Base-by-base conservation (phyloP, 2,888 invertebrate species). In the Protodeltote pygarga region DNA sequence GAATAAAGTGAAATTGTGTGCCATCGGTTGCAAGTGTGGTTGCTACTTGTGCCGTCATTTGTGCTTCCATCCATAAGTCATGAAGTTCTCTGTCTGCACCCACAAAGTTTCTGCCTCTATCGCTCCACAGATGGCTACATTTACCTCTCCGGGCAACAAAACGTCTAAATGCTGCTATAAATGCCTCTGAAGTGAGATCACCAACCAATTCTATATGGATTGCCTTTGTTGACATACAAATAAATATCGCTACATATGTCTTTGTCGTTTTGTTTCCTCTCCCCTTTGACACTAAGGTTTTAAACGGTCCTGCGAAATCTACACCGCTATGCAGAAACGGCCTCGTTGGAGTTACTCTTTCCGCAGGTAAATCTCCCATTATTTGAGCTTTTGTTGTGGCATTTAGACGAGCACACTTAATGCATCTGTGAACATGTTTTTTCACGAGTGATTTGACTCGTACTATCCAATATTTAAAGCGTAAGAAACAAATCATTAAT, bases 1-100 rank as follows among this genome's bases (percentile, higher is more conserved):
- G 38, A 5, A 29, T 38, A 8, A 29, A 38, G 13, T 38, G 38
- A 5, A 13, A 38, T 8, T 38, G 38, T 1, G 38, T 29, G 1
- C 38, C 38, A 14, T 38, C 29, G 1, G 15, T 14, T 5, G 28
- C 15, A 6, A 38, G 14, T 3, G 15, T 13, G 3, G 5, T 2
- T 6, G 13, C 5, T 5, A 28, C 9, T 1, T 17, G n/a, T 6
- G 10, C n/a, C 3, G 11, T 31, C 6, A 27, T 5, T 8, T 13
- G 8, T 4, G 35, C 25, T 25, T 35, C 19, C 0, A 19, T 35
- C 25, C 16, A 25, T 1, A n/a, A 6, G 1, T 17, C 17, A 4
- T 3, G 5, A 9, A 25, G 13, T 25, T 35, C 25, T 13, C 11
- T 35, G 14, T 35, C 4, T 2, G 25, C 25, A 8, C 35, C 35